These are phyloP conservation scores for Leptocoma aspasia DNA, from an alignment of 2,113 vertebrate genomes.

Conservation along the genomic window DNA sequence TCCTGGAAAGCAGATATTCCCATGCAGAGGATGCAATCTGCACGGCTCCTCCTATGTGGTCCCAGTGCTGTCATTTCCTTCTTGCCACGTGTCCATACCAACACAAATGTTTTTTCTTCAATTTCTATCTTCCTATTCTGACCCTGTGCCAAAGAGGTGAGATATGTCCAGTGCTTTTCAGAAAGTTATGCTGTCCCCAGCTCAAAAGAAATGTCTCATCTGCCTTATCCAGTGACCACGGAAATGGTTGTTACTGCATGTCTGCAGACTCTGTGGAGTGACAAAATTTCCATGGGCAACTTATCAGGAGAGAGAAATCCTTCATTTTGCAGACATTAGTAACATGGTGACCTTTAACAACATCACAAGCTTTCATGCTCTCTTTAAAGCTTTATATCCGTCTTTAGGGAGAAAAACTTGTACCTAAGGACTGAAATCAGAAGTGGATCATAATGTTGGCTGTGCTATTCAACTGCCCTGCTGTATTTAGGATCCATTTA, in stretches of 20 bases:
- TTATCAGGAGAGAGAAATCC: background rate
- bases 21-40: background rate
- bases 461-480: slow-evolving; percentile 19
- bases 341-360: slow-evolving; percentile 48
- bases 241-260: background rate
- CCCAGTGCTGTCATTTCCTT: background rate
- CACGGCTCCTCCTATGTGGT: background rate
- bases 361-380: background rate
- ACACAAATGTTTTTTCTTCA: background rate
- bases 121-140: background rate
- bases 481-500: slow-evolving; percentile 48
- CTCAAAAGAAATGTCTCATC: background rate
- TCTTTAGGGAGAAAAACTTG: slow-evolving; percentile 21
- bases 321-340: slow-evolving; percentile 23
- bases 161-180: background rate
- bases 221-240: background rate
- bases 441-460: slow-evolving; percentile 35
- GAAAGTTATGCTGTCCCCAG: background rate
- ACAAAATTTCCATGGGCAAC: background rate
- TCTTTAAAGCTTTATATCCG: background rate
- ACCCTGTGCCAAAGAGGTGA: background rate
- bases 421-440: slow-evolving; percentile 29
- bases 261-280: background rate
- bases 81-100: background rate
- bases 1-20: background rate